Evolutionary conservation across 2,113 vertebrate species (phyloP).

Genomic region (Mesembrinibis cayennensis): DNA sequence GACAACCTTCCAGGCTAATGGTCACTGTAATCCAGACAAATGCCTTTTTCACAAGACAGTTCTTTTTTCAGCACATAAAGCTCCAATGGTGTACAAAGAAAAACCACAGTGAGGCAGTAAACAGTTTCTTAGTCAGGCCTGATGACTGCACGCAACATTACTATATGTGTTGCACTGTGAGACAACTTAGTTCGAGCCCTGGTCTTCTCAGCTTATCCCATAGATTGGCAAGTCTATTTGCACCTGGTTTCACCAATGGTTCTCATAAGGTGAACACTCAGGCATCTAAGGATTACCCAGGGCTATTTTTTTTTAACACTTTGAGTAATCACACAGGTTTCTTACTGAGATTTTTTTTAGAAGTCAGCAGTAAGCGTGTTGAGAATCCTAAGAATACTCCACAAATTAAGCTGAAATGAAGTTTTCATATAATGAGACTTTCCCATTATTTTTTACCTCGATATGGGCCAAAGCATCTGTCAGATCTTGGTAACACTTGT

Average conservation of each 20-base stretch:
- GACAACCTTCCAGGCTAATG: neutral
- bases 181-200: neutral
- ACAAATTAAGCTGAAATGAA: neutral
- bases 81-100: neutral
- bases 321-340: neutral
- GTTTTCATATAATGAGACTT: neutral
- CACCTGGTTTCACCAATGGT: neutral
- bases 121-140: neutral
- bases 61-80: neutral
- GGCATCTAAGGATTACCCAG: neutral
- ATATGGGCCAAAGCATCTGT: slow-evolving; percentile 80
- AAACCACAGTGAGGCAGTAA: neutral
- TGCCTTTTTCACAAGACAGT: neutral
- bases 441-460: slow-evolving; percentile 72
- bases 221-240: neutral
- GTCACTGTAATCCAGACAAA: neutral
- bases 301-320: neutral
- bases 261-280: neutral
- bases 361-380: neutral
- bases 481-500: slow-evolving; percentile 80
- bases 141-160: neutral
- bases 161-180: neutral
- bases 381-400: neutral
- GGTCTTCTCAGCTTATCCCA: neutral
- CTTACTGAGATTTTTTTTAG: neutral